Percentiles rank a stretch among this genome's conserved stretches.
phyloP scores from a whole-genome alignment of 2,888 invertebrate species.

The Phasia obesa region DNA sequence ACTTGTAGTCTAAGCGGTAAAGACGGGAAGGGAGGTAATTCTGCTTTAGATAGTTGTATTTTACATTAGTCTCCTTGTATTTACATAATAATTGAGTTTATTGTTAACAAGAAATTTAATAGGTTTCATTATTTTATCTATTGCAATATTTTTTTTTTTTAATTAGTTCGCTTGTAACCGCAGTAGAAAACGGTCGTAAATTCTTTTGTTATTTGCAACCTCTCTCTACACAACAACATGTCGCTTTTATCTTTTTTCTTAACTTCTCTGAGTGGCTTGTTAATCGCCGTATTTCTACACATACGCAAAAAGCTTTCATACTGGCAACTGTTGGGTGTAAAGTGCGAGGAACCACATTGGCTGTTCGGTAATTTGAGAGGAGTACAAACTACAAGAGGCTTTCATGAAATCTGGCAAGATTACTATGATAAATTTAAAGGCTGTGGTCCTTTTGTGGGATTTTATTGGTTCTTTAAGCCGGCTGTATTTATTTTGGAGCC shows the following conservation, averaged over 20 bases:
- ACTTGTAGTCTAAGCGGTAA: no score
- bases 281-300: slow-evolving; percentile 34
- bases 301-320: slow-evolving; percentile 62
- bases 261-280: slow-evolving; percentile 26
- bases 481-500: slow-evolving; percentile 67
- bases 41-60: no score
- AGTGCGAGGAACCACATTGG: slow-evolving; percentile 71
- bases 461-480: slow-evolving; percentile 75
- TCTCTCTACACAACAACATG: no score
- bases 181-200: background rate
- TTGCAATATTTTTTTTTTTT: background rate
- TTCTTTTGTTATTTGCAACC: background rate
- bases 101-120: no score
- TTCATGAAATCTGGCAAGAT: slow-evolving; percentile 65
- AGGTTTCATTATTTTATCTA: no score
- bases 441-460: slow-evolving; percentile 77
- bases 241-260: slow-evolving; percentile 43
- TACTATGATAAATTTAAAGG: slow-evolving; percentile 76
- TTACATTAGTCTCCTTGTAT: no score
- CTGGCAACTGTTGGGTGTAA: slow-evolving; percentile 73
- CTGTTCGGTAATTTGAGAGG: slow-evolving; percentile 67
- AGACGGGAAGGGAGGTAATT: no score
- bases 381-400: slow-evolving; percentile 45
- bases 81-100: no score
- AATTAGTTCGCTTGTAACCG: slow-evolving; percentile 30